These are phyloP conservation scores for Drosophila borealis DNA, from an alignment of 2,888 invertebrate genomes.

Conservation along the genomic window DNA sequence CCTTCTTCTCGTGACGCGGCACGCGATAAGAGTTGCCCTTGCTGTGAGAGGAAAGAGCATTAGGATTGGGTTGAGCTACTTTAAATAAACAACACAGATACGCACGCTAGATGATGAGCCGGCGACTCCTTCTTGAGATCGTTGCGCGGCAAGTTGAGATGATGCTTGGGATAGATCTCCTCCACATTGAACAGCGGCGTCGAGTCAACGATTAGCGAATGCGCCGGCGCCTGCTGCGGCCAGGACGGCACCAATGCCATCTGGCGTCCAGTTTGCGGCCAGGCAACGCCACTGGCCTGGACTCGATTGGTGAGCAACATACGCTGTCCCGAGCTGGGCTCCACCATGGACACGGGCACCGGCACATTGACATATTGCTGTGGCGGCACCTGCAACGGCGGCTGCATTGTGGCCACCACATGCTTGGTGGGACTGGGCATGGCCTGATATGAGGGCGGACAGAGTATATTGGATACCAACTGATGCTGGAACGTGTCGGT, in stretches of 20 bases:
- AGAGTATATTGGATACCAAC: slow-evolving; percentile 96
- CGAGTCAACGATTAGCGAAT: slow-evolving; percentile 91
- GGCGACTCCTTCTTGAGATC: slow-evolving; percentile 87
- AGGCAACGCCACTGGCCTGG: slow-evolving; percentile 85
- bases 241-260: slow-evolving; percentile 94
- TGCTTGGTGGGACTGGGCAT: slow-evolving; percentile 88
- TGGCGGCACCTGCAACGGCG: slow-evolving; percentile 87
- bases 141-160: slow-evolving; percentile 87
- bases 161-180: slow-evolving; percentile 86
- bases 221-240: slow-evolving; percentile 90
- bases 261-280: slow-evolving; percentile 87
- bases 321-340: slow-evolving; percentile 92
- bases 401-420: slow-evolving; percentile 86
- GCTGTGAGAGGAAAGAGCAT: slow-evolving; percentile 49
- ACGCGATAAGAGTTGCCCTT: slow-evolving; percentile 85
- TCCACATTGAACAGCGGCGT: slow-evolving; percentile 89
- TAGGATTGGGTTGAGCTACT: slow-evolving; percentile 5
- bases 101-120: slow-evolving; percentile 85
- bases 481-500: slow-evolving; percentile 96
- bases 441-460: slow-evolving; percentile 95
- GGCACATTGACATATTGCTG: slow-evolving; percentile 92
- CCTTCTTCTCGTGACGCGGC: slow-evolving; percentile 90
- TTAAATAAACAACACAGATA: slow-evolving; percentile 11
- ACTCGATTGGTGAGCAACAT: slow-evolving; percentile 89
- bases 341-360: slow-evolving; percentile 95